Evolutionary conservation across 2,888 invertebrate genomes (phyloP), one percentile per base, ranked within the genome.

Genomic region (Emmelina monodactyla): DNA sequence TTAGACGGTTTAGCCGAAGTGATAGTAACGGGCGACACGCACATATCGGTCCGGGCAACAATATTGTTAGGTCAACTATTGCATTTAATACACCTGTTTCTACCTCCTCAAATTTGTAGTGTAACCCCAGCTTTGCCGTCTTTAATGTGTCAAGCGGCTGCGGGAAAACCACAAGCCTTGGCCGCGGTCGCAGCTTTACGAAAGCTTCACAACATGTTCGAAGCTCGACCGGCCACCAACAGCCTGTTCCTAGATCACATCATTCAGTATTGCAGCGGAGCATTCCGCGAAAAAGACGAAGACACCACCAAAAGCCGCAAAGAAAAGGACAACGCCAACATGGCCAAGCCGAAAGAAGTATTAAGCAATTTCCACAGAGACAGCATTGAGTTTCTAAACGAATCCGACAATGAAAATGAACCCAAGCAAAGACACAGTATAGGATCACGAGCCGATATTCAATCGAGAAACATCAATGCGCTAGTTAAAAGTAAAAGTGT

Each of bases 1-100:
- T 81, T 96, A 38, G 91, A 91, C 58, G 95, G 95, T 13, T 79
- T 97, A 45, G 91, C 93, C 19, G 94, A 96, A 78, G 95, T 96
- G 16, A 92, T 96, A 46, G 88, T 93, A 28, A 88, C 91, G 34
- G 91, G 91, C 58, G 94, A 96, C 62, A 89, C 89, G 12, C 89
- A 92, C 61, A 88, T 97, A 51, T 94, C 94, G 39, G 92, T 97
- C 45, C 85, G 94, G 49, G 93, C 96, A 32, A 95, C 96, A 12
- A 89, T 97, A 46, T 78, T 97, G 37, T 79, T 97, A 48, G 93
- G 92, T 38, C 94, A 95, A 72, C 82, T 97, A 35, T 76, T 97
- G 51, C 91, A 94, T 70, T 82, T 97, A 62, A 89, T 90, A 55
- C 92, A 94, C 68, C 83, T 88, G 34, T 84, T 94, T 50, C 80